Conservation (phyloP, 2,888 invertebrate species). For the Colostygia pectinataria region DNA sequence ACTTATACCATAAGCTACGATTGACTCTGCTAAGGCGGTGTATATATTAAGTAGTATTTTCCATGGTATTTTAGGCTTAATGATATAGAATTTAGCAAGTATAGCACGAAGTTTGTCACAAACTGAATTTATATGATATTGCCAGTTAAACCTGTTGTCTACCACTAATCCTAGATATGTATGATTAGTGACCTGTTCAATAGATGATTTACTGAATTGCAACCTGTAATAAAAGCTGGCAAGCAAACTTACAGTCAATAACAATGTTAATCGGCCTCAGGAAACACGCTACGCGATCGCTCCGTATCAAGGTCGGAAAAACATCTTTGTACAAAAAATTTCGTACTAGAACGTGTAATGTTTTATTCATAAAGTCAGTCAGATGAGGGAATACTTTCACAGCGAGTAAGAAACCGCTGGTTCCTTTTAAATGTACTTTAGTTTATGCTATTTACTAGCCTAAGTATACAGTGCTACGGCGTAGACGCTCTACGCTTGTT, state of each 20-base stretch:
- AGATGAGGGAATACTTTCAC: conserved; percentile 47
- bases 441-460: too few species aligned
- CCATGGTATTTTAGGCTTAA: too few species aligned
- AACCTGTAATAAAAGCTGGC: conserved; percentile 2
- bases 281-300: conserved; percentile 37
- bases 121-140: too few species aligned
- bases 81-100: too few species aligned
- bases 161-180: too few species aligned
- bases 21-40: too few species aligned
- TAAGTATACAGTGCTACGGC: conserved; percentile 6
- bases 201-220: neutral
- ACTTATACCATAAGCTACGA: too few species aligned
- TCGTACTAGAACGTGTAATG: conserved; percentile 46
- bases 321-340: conserved; percentile 49
- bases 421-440: too few species aligned
- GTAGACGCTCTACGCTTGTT: conserved; percentile 1
- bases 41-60: too few species aligned
- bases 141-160: too few species aligned
- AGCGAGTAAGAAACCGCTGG: conserved; percentile 6
- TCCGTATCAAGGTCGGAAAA: conserved; percentile 45
- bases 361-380: conserved; percentile 56
- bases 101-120: too few species aligned
- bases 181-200: too few species aligned
- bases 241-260: conserved; percentile 13
- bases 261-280: conserved; percentile 26